phyloP scores from a whole-genome alignment of 2,888 invertebrate species.

The Pandemis heparana region DNA sequence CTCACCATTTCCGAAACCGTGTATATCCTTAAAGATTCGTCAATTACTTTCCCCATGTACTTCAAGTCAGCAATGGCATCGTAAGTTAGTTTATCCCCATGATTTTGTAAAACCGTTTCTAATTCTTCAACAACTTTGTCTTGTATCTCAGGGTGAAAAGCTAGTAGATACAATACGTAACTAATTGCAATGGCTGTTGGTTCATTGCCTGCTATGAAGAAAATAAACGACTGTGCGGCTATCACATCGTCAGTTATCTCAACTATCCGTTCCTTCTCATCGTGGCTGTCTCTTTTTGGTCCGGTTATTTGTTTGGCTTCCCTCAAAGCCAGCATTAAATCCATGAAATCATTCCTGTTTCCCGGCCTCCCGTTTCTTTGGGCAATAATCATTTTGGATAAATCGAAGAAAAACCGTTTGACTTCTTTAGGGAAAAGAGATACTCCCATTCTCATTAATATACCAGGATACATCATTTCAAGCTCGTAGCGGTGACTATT shows the following conservation, averaged over 20 bases:
- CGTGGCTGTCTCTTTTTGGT: neutral
- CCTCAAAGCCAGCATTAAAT: neutral
- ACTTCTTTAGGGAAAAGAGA: slow-evolving; percentile 23
- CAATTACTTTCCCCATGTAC: slow-evolving; percentile 23
- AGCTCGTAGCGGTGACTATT: slow-evolving; percentile 17
- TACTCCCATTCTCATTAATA: slow-evolving; percentile 19
- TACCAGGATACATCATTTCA: slow-evolving; percentile 36
- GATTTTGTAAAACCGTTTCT: neutral
- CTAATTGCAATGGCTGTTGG: neutral
- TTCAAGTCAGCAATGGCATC: slow-evolving; percentile 9
- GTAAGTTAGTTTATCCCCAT: neutral
- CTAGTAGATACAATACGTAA: slow-evolving; percentile 20
- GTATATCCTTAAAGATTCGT: slow-evolving; percentile 24
- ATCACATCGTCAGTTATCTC: neutral
- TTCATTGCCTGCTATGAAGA: neutral
- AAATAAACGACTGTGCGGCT: neutral
- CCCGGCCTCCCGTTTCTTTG: neutral
- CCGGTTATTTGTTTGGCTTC: neutral
- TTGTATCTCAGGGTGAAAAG: slow-evolving; percentile 37
- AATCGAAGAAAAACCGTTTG: neutral
- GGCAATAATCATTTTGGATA: neutral
- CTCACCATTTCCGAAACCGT: slow-evolving; percentile 5
- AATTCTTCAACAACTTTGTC: slow-evolving; percentile 29
- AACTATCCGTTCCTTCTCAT: neutral
- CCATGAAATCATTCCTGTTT: neutral